Percentiles rank a stretch among this genome's conserved stretches.
Evolutionary conservation across 2,797 vertebrate genomes (phyloP).

Genomic region (Sebastolobus alascanus): DNA sequence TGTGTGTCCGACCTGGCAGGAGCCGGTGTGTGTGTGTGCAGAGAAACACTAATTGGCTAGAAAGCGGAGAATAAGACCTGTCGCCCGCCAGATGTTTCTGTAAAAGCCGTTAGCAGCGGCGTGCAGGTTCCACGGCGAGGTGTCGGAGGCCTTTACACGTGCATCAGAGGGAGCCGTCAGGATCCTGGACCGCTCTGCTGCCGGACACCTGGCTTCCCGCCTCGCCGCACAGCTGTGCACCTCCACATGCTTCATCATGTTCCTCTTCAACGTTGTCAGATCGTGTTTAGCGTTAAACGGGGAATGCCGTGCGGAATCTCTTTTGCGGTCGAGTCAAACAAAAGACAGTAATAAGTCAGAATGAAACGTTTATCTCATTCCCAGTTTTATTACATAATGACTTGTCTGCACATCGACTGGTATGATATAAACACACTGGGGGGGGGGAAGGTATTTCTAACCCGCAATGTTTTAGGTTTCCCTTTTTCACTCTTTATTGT

Average conservation of each 20-base stretch:
- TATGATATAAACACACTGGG: conserved; percentile 17
- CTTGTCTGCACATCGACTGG: not conserved
- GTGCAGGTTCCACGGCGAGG: conserved; percentile 59
- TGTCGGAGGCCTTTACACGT: conserved; percentile 64
- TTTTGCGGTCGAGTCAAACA: conserved; percentile 26
- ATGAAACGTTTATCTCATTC: conserved; percentile 17
- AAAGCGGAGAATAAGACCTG: conserved; percentile 60
- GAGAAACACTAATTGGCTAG: conserved; percentile 77
- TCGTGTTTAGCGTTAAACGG: conserved; percentile 35
- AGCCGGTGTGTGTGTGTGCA: conserved; percentile 28
- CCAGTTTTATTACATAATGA: conserved; percentile 36
- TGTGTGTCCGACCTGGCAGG: conserved; percentile 67
- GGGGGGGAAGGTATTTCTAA: conserved; percentile 18
- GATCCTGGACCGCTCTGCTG: conserved; percentile 52
- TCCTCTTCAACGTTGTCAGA: conserved; percentile 22
- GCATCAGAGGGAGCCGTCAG: conserved; percentile 47
- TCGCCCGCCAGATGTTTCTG: conserved; percentile 81
- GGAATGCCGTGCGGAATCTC: not conserved
- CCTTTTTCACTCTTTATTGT: conserved; percentile 11
- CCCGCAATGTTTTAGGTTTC: conserved; percentile 5
- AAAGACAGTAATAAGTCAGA: conserved; percentile 20
- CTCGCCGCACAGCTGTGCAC: conserved; percentile 49
- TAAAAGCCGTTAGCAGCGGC: conserved; percentile 63
- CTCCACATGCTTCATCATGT: conserved; percentile 27
- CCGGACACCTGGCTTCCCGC: conserved; percentile 66